Evolutionary conservation across 1,140 invertebrate species (phyloP).

Genomic region (Plectus sambesii): DNA sequence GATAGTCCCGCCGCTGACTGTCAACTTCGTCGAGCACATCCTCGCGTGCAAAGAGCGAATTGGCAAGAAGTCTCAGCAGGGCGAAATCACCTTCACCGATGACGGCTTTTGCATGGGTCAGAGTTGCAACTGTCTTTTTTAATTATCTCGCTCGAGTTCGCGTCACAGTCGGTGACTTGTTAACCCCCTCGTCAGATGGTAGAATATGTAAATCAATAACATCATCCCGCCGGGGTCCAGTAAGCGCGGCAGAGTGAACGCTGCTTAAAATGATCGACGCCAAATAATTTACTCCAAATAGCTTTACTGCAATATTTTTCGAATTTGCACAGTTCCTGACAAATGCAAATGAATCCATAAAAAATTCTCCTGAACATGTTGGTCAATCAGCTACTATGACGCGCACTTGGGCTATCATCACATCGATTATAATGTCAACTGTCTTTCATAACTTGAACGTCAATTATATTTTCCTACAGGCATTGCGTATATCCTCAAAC

Average conservation of each 20-base stretch:
- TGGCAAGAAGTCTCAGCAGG: slow-evolving; percentile 63
- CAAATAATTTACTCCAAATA: slow-evolving; percentile 8
- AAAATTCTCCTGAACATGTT: too few relatives aligned
- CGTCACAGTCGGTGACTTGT: too few relatives aligned
- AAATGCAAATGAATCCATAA: too few relatives aligned
- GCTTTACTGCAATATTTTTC: slow-evolving; percentile 28
- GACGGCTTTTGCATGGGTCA: slow-evolving; percentile 94
- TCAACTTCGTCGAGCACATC: slow-evolving; percentile 88
- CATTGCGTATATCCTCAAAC: slow-evolving; percentile 59
- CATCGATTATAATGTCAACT: slow-evolving; percentile 9
- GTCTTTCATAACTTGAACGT: slow-evolving; percentile 5
- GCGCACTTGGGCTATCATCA: too few relatives aligned
- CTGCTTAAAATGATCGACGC: slow-evolving; percentile 5
- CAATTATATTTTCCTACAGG: slow-evolving; percentile 47
- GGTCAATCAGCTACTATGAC: too few relatives aligned
- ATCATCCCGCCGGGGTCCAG: too few relatives aligned
- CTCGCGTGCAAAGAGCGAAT: slow-evolving; percentile 83
- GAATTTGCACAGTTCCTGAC: too few relatives aligned
- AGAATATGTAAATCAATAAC: background rate
- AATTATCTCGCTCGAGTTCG: too few relatives aligned
- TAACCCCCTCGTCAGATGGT: too few relatives aligned
- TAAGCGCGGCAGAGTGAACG: slow-evolving; percentile 6
- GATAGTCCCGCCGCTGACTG: slow-evolving; percentile 79
- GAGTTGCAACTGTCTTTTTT: slow-evolving; percentile 12
- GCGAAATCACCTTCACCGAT: slow-evolving; percentile 79